Evolutionary conservation across 2,888 invertebrate species (phyloP).

Genomic region (Operophtera brumata): DNA sequence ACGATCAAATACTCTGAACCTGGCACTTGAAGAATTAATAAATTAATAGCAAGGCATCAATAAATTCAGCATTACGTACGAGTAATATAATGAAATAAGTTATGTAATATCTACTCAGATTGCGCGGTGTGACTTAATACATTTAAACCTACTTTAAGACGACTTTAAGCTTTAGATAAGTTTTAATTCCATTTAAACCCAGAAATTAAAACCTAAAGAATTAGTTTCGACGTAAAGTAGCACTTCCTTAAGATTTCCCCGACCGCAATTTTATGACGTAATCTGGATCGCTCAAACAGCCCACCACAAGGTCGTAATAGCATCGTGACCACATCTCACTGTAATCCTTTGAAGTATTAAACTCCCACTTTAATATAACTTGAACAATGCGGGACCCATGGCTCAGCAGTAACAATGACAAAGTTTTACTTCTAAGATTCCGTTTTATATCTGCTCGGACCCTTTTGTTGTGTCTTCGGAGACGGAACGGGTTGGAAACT

Average conservation of each 20-base stretch:
- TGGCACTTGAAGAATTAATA: no score
- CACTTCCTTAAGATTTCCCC: slow-evolving; percentile 17
- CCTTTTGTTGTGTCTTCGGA: slow-evolving; percentile 55
- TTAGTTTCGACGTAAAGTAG: slow-evolving; percentile 19
- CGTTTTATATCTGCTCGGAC: slow-evolving; percentile 62
- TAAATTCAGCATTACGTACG: no score
- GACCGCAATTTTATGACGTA: slow-evolving; percentile 37
- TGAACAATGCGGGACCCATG: slow-evolving; percentile 71
- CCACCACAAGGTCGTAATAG: slow-evolving; percentile 47
- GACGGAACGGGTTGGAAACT: slow-evolving; percentile 46
- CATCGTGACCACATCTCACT: slow-evolving; percentile 61
- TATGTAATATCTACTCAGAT: background rate
- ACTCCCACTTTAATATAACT: slow-evolving; percentile 73
- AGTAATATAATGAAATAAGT: no score
- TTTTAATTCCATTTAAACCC: slow-evolving; percentile 15
- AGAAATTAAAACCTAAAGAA: slow-evolving; percentile 22
- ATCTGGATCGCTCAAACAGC: slow-evolving; percentile 48
- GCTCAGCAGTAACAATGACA: slow-evolving; percentile 68
- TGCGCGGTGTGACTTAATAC: slow-evolving; percentile 7
- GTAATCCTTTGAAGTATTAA: slow-evolving; percentile 74
- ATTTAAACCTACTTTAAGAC: slow-evolving; percentile 9
- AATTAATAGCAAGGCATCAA: no score
- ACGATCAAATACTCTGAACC: no score
- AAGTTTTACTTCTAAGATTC: slow-evolving; percentile 72
- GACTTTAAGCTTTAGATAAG: slow-evolving; percentile 21